Conservation (phyloP, 2,888 invertebrate genomes). For the Drosophila putrida region DNA sequence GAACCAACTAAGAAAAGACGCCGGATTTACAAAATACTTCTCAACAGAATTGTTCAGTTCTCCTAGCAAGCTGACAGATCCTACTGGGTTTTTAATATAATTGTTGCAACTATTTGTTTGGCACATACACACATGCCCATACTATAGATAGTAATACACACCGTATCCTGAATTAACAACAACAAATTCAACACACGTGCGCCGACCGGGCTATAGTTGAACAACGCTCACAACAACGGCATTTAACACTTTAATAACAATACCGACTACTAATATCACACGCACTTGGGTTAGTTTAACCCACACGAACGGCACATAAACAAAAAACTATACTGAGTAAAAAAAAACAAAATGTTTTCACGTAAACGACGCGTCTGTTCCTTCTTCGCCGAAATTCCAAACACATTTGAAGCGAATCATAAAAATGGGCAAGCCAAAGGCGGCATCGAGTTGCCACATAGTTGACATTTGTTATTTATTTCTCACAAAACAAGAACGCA, state of each 20-base stretch:
- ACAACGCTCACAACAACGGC: background rate
- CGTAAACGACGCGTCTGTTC: slow-evolving; percentile 4
- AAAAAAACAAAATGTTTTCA: background rate
- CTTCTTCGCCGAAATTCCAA: background rate
- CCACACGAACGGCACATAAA: slow-evolving; percentile 2
- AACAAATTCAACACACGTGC: background rate
- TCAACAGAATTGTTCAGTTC: too few species aligned
- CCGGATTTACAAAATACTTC: too few species aligned
- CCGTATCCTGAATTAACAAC: background rate
- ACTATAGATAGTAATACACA: background rate
- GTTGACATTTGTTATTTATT: slow-evolving; percentile 2
- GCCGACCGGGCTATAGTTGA: background rate
- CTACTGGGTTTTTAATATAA: too few species aligned
- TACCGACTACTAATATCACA: background rate
- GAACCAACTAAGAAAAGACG: too few species aligned
- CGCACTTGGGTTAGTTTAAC: background rate
- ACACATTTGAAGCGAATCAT: slow-evolving; percentile 3
- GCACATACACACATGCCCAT: background rate
- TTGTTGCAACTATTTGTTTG: background rate
- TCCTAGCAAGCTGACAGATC: too few species aligned
- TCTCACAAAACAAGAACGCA: background rate
- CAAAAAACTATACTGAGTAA: background rate
- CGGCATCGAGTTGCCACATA: slow-evolving; percentile 31
- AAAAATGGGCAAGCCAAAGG: background rate
- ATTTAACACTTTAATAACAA: background rate